Evolutionary conservation across 2,797 vertebrate genomes (phyloP), one percentile per base, ranked within the genome.

Genomic region (Fratercula arctica): DNA sequence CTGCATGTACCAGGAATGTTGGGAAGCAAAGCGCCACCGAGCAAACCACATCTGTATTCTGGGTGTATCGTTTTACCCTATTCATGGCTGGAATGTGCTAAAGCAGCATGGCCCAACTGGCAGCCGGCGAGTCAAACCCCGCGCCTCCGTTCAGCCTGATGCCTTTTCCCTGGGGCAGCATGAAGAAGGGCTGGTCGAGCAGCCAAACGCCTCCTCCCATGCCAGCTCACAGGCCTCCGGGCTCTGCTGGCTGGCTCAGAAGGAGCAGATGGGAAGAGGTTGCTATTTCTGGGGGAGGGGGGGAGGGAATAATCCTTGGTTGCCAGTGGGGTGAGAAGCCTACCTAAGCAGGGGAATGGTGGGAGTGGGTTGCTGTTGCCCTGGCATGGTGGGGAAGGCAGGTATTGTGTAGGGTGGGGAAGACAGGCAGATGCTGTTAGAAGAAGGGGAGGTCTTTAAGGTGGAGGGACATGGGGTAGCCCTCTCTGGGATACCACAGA

Each of bases 71-170:
- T 59, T 78, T 97, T 92, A 93, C 94, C 31, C 33, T 80, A 16
- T 43, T 93, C 54, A 89, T 8, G 43, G 37, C 41, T 87, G 91
- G 89, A 97, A 97, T 95, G 96, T 78, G 92, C 95, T 93, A 78
- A 72, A 93, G 87, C 89, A 97, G 94, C 94, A 91, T 21, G 53
- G 76, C 87, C 89, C 59, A 83, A 0, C 0, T 92, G 85, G 91
- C 82, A 93, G 82, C 39, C 9, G 10, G 57, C 3, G 4, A 54
- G 66, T 80, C 87, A 90, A 75, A 50, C 9, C 21, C 81, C 46
- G 67, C 16, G 70, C 39, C 51, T 76, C 20, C n/a, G 41, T 29
- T 74, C 68, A 92, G 53, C 59, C 23, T 24, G 53, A 76, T 84
- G 83, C 56, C 35, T 83, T 84, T 74, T 80, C 50, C 78, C 16